These are phyloP conservation scores for Podiceps cristatus DNA, from an alignment of 2,113 vertebrate species.

Conservation along the genomic window DNA sequence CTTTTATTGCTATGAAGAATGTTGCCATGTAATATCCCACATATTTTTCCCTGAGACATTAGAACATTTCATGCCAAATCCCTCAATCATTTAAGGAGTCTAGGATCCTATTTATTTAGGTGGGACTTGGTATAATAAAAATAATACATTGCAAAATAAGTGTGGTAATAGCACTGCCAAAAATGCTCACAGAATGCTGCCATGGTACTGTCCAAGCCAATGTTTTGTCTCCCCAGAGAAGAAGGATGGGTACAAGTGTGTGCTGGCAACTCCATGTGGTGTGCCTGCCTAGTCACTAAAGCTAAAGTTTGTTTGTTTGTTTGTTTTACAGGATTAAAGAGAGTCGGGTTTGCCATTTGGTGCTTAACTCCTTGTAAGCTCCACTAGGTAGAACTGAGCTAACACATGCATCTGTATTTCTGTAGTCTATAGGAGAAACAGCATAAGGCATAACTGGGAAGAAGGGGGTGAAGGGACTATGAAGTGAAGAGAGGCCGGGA, in stretches of 20 bases:
- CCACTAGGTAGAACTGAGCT: not conserved
- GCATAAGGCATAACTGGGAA: not conserved
- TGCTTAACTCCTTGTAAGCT: not conserved
- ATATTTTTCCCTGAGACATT: not conserved
- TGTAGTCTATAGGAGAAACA: not conserved
- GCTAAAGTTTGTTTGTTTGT: not conserved
- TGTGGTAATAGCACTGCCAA: not conserved
- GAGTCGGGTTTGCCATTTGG: not conserved
- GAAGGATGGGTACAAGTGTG: not conserved
- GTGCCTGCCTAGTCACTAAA: not conserved
- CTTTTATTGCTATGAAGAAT: not conserved
- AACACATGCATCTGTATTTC: not conserved
- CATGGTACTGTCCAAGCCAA: not conserved
- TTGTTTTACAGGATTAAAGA: not conserved
- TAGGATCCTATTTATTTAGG: not conserved
- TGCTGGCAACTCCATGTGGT: not conserved
- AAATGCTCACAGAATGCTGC: not conserved
- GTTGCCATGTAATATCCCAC: not conserved
- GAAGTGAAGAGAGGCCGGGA: not conserved
- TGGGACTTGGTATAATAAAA: not conserved
- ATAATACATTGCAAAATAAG: not conserved
- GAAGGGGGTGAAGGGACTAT: not conserved
- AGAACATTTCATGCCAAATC: slow-evolving; percentile 11
- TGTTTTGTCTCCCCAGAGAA: not conserved
- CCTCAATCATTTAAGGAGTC: not conserved